Conservation (phyloP, 1,140 invertebrate species). For the Zelostemma sp. region DNA sequence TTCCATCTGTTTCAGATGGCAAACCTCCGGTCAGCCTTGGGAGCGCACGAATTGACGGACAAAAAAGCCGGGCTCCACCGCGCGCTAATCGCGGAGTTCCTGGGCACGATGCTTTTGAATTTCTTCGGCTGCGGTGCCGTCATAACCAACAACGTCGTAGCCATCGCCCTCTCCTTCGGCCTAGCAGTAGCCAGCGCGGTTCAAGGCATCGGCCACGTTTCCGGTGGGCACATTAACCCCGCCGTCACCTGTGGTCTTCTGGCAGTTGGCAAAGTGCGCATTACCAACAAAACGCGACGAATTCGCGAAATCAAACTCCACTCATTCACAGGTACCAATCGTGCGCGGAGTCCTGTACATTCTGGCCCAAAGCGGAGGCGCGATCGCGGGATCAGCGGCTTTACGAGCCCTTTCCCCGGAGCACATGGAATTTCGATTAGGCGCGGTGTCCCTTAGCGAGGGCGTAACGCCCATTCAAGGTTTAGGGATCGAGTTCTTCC, state of each 20-base stretch:
- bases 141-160: slow-evolving; percentile 75
- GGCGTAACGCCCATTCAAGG: slow-evolving; percentile 80
- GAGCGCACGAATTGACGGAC: slow-evolving; percentile 76
- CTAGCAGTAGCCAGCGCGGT: slow-evolving; percentile 85
- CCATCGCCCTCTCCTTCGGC: slow-evolving; percentile 89
- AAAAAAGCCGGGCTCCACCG: slow-evolving; percentile 74
- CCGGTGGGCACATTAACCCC: slow-evolving; percentile 93
- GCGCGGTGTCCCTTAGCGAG: slow-evolving; percentile 75
- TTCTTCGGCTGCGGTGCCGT: slow-evolving; percentile 87
- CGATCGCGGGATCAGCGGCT: slow-evolving; percentile 84
- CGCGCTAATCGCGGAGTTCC: slow-evolving; percentile 85
- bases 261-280: slow-evolving; percentile 80
- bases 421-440: slow-evolving; percentile 58
- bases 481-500: slow-evolving; percentile 89
- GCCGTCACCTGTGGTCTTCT: slow-evolving; percentile 87
- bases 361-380: slow-evolving; percentile 85
- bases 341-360: slow-evolving; percentile 85
- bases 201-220: slow-evolving; percentile 87
- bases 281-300: neutral
- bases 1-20: slow-evolving; percentile 60
- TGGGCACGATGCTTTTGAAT: slow-evolving; percentile 86
- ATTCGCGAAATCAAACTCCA: neutral
- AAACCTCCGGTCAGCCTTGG: slow-evolving; percentile 75
- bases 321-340: slow-evolving; percentile 67
- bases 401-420: slow-evolving; percentile 69